These are phyloP conservation scores for Podarcis siculus DNA, from an alignment of 2,797 vertebrate species.

Conservation along the genomic window DNA sequence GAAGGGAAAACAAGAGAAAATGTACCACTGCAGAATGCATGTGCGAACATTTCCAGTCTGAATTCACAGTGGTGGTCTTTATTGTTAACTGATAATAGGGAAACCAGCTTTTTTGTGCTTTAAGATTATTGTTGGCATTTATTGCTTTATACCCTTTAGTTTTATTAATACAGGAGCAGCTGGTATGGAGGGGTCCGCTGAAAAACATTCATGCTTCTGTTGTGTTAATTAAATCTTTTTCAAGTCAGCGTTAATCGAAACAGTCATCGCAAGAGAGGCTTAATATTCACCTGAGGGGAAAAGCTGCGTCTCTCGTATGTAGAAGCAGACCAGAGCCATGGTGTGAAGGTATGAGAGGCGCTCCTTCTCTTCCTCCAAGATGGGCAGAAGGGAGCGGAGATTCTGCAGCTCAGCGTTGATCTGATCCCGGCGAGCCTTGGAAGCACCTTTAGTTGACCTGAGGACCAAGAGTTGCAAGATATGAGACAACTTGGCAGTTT, in stretches of 20 bases:
- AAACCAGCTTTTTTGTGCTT: too few relatives aligned
- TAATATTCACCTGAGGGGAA: slow-evolving; percentile 62
- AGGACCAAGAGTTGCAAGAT: slow-evolving; percentile 40
- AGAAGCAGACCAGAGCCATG: slow-evolving; percentile 86
- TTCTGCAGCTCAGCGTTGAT: slow-evolving; percentile 87
- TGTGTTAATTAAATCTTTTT: too few relatives aligned
- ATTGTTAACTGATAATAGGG: too few relatives aligned
- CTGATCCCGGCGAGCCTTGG: slow-evolving; percentile 88
- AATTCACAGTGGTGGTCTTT: too few relatives aligned
- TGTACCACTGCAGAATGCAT: background rate
- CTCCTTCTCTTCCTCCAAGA: slow-evolving; percentile 79
- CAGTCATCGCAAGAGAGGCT: background rate
- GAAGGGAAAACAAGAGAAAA: background rate
- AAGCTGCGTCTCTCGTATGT: slow-evolving; percentile 78
- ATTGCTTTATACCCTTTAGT: too few relatives aligned
- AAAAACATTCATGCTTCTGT: too few relatives aligned
- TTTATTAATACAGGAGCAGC: too few relatives aligned
- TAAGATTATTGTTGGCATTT: too few relatives aligned
- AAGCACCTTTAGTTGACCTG: slow-evolving; percentile 91
- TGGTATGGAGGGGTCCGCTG: too few relatives aligned
- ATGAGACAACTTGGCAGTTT: background rate
- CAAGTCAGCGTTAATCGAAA: background rate
- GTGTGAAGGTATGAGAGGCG: slow-evolving; percentile 89
- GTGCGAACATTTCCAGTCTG: too few relatives aligned
- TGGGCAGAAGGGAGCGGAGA: slow-evolving; percentile 85